A percentile compares a stretch with the other conserved stretches of the same genome.
Conservation (phyloP, 92 coral and sea anemone genomes). For the Blastomussa wellsi region DNA sequence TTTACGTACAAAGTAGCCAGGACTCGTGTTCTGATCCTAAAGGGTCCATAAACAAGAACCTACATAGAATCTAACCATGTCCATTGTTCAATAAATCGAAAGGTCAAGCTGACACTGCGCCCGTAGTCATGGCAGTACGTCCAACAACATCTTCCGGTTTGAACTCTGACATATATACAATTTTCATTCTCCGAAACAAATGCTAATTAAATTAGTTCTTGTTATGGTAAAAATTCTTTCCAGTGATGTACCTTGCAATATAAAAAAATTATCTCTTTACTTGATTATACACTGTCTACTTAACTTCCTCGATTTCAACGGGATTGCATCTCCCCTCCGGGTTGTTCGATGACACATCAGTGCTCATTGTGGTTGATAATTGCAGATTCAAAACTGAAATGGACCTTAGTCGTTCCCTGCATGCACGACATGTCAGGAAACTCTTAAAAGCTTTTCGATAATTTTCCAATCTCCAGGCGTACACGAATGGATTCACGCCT, state of each 20-base stretch:
- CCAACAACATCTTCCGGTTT: not conserved
- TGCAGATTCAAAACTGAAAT: conserved; percentile 13
- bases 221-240: no score
- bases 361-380: not conserved
- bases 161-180: not conserved
- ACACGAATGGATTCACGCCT: conserved; percentile 49
- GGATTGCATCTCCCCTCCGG: not conserved
- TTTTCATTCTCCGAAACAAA: no score
- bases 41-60: no score
- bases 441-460: conserved; percentile 44
- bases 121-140: not conserved
- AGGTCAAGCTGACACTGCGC: no score
- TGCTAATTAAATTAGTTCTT: no score
- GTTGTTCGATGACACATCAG: not conserved
- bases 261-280: not conserved
- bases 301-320: not conserved
- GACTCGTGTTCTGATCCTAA: no score
- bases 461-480: conserved; percentile 49
- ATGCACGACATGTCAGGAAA: conserved; percentile 14
- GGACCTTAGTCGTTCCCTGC: conserved; percentile 1
- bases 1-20: no score
- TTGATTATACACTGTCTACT: not conserved
- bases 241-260: not conserved
- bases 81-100: not conserved
- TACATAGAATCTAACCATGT: not conserved